Percentiles rank a stretch among this genome's conserved stretches.
Evolutionary conservation across 2,888 invertebrate species (phyloP).

Genomic region (Anodontia alba): DNA sequence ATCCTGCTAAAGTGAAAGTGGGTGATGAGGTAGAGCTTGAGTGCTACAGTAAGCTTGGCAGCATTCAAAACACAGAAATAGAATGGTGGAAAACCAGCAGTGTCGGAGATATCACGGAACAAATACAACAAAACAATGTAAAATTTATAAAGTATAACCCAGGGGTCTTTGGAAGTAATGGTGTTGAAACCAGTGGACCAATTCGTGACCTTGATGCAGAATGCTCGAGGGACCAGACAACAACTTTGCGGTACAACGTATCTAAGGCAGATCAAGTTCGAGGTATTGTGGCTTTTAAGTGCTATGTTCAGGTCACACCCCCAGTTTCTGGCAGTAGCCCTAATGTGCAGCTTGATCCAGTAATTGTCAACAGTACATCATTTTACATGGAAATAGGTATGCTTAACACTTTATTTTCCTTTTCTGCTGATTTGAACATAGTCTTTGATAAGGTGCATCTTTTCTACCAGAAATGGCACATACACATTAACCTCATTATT

Average conservation of each 20-base stretch:
- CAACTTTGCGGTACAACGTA: slow-evolving; percentile 12
- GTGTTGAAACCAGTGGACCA: neutral
- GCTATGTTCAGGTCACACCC: slow-evolving; percentile 4
- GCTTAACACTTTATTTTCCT: too few species aligned
- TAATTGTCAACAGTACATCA: neutral
- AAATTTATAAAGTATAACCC: neutral
- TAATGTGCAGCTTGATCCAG: too few species aligned
- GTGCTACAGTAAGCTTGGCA: neutral
- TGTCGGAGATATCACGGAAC: too few species aligned
- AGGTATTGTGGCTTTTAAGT: slow-evolving; percentile 6
- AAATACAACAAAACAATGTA: too few species aligned
- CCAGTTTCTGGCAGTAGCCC: neutral
- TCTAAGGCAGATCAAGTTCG: neutral
- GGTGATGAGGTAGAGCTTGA: neutral
- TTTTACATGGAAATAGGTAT: slow-evolving; percentile 16
- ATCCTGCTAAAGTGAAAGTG: neutral
- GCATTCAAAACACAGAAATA: neutral
- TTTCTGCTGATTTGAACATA: too few species aligned
- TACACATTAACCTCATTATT: too few species aligned
- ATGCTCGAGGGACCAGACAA: neutral
- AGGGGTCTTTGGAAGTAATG: neutral
- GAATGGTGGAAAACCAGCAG: neutral
- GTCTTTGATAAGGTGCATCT: too few species aligned
- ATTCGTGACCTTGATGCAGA: too few species aligned
- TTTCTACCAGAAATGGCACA: too few species aligned